phyloP scores from a whole-genome alignment of 1,140 invertebrate genomes.

The Drosophila pseudoobscura region DNA sequence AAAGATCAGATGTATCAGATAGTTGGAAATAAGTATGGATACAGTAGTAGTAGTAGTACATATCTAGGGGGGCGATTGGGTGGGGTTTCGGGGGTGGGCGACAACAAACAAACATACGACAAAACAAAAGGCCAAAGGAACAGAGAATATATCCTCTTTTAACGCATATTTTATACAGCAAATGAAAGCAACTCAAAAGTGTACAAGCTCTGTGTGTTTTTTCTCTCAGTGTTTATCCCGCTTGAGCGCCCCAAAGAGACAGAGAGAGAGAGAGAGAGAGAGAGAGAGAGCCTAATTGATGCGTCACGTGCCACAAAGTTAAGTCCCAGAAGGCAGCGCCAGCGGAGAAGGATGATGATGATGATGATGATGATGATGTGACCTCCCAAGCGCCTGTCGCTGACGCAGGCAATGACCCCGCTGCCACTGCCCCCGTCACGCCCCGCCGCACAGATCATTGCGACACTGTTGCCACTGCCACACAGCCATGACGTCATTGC shows the following conservation, averaged over 20 bases:
- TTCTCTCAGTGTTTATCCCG: slow-evolving; percentile 2
- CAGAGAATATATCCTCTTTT: too few relatives aligned
- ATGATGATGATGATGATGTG: neutral
- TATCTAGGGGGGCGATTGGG: too few relatives aligned
- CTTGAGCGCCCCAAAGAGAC: slow-evolving; percentile 12
- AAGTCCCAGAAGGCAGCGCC: slow-evolving; percentile 5
- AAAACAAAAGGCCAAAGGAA: too few relatives aligned
- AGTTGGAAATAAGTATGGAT: too few relatives aligned
- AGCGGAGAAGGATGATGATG: neutral
- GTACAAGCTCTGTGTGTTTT: neutral
- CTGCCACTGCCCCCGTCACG: slow-evolving; percentile 13
- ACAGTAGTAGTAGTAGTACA: too few relatives aligned
- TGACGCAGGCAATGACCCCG: slow-evolving; percentile 72
- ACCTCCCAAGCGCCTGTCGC: slow-evolving; percentile 19
- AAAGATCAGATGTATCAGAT: neutral
- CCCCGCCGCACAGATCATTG: slow-evolving; percentile 57
- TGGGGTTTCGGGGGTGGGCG: too few relatives aligned
- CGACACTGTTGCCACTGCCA: slow-evolving; percentile 12
- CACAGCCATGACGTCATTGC: slow-evolving; percentile 3
- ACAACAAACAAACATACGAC: too few relatives aligned
- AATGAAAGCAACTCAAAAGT: too few relatives aligned
- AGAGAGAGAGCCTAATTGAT: slow-evolving; percentile 29
- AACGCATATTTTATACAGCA: neutral
- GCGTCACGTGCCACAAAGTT: slow-evolving; percentile 44
- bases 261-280: too few relatives aligned